These are phyloP conservation scores for Nysson spinosus DNA, from an alignment of 2,888 invertebrate genomes.

Conservation along the genomic window DNA sequence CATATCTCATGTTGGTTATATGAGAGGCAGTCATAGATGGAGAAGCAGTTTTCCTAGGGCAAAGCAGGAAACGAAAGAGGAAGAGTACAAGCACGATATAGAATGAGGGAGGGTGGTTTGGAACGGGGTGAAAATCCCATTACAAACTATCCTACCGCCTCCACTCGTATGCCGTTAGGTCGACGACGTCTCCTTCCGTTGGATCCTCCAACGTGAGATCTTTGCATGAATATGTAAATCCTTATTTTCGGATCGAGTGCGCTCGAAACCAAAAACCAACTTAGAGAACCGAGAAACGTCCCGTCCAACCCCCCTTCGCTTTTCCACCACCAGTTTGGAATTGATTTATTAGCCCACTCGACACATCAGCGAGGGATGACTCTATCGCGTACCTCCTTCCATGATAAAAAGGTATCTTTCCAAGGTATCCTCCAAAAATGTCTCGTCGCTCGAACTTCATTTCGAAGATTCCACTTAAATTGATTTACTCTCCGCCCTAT, in stretches of 20 bases:
- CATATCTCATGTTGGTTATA: not conserved
- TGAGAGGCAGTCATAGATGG: slow-evolving; percentile 46
- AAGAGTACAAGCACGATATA: not conserved
- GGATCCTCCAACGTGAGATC: slow-evolving; percentile 67
- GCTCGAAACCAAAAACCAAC: slow-evolving; percentile 76
- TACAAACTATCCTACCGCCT: slow-evolving; percentile 72
- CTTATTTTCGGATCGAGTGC: slow-evolving; percentile 77
- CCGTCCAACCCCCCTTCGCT: slow-evolving; percentile 33
- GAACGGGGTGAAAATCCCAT: slow-evolving; percentile 72
- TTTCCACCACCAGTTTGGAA: slow-evolving; percentile 65
- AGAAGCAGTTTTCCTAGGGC: slow-evolving; percentile 33
- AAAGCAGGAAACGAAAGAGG: slow-evolving; percentile 32
- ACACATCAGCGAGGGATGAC: slow-evolving; percentile 49
- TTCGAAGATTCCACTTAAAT: slow-evolving; percentile 1
- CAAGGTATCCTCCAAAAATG: slow-evolving; percentile 23
- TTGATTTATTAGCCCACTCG: slow-evolving; percentile 73
- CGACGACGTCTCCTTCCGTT: slow-evolving; percentile 63
- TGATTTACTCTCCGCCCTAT: not conserved
- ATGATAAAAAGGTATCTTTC: slow-evolving; percentile 25
- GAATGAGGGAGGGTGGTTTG: slow-evolving; percentile 16
- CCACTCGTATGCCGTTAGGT: slow-evolving; percentile 55
- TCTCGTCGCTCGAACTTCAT: not conserved
- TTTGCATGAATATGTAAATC: slow-evolving; percentile 77
- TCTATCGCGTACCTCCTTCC: slow-evolving; percentile 14
- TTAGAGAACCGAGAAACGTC: slow-evolving; percentile 62